These are phyloP conservation scores for Aphaenogaster ashmeadi DNA, from an alignment of 1,140 invertebrate species.

Conservation along the genomic window DNA sequence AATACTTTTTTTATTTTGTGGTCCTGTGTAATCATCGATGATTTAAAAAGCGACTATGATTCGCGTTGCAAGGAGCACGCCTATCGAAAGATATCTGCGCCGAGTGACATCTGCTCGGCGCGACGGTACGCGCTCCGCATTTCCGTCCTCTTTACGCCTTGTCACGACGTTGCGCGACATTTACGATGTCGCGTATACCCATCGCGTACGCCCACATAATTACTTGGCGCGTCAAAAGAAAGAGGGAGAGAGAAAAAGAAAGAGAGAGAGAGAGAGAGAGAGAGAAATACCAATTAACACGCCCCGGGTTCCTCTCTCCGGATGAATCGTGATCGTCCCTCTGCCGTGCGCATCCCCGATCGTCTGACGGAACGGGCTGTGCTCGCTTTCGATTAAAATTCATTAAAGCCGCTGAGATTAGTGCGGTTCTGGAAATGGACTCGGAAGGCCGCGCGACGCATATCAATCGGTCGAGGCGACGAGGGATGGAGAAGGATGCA, in stretches of 20 bases:
- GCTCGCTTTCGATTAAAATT: conserved; percentile 77
- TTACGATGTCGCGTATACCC: conserved; percentile 67
- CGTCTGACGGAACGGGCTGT: conserved; percentile 53
- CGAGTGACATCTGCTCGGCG: conserved; percentile 12
- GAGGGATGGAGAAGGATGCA: conserved; percentile 37
- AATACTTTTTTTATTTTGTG: too few relatives aligned
- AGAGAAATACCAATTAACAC: conserved; percentile 69
- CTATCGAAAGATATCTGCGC: conserved; percentile 15
- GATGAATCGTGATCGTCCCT: conserved; percentile 63
- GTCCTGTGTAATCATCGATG: background rate
- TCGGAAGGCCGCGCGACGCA: conserved; percentile 76
- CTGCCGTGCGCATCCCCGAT: conserved; percentile 21
- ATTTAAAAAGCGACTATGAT: background rate
- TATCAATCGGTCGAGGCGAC: conserved; percentile 77
- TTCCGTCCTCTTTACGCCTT: conserved; percentile 42
- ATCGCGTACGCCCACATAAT: conserved; percentile 42
- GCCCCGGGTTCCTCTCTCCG: background rate
- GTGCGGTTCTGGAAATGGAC: conserved; percentile 79
- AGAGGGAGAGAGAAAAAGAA: background rate
- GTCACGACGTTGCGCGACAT: conserved; percentile 54
- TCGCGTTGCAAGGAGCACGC: background rate
- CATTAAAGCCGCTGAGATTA: conserved; percentile 78
- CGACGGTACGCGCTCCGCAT: conserved; percentile 10
- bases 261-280: conserved; percentile 17
- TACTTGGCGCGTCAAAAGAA: background rate